phyloP scores from a whole-genome alignment of 2,113 vertebrate species.

The Alethe castanea region DNA sequence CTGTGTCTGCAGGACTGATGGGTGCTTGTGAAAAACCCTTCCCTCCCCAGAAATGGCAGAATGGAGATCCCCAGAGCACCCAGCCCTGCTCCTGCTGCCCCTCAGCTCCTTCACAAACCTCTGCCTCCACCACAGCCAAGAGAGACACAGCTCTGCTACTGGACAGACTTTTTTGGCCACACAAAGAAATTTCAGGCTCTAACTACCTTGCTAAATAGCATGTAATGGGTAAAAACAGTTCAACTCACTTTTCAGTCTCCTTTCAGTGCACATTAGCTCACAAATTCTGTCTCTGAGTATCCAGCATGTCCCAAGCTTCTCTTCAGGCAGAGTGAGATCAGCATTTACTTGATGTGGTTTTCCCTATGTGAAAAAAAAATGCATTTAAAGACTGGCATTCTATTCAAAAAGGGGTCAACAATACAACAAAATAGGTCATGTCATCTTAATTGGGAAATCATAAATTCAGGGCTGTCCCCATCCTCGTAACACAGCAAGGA shows the following conservation, averaged over 20 bases:
- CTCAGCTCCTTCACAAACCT: background rate
- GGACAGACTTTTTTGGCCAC: background rate
- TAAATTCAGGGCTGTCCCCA: background rate
- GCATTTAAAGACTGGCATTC: background rate
- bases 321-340: background rate
- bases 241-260: background rate
- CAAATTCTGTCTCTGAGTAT: background rate
- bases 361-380: background rate
- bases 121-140: background rate
- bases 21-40: background rate
- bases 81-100: background rate
- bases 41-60: background rate
- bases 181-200: background rate
- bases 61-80: background rate
- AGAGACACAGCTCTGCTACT: background rate
- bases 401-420: conserved; percentile 1
- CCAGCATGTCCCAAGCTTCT: background rate
- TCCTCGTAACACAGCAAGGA: background rate
- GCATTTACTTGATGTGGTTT: background rate
- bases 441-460: background rate
- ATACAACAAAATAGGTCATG: conserved; percentile 19
- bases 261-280: background rate
- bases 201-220: background rate
- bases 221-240: background rate
- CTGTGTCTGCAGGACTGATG: background rate